A percentile compares a stretch with the other conserved stretches of the same genome.
Conservation (phyloP, 2,888 invertebrate species). For the Drosophila pegasa region DNA sequence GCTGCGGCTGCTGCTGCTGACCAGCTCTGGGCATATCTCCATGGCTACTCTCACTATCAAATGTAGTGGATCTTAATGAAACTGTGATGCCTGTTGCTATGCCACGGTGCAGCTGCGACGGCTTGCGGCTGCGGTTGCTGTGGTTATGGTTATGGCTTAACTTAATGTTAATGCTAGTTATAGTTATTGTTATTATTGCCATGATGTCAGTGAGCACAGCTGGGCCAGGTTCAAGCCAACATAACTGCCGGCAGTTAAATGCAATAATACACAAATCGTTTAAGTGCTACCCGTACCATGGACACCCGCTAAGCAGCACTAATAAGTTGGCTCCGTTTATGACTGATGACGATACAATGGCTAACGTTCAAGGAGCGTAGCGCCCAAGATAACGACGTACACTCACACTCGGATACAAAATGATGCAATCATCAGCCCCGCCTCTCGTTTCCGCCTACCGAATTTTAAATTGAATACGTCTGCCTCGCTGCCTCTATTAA, state of each 20-base stretch:
- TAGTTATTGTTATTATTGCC: constrained; percentile 23
- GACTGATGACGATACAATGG: constrained; percentile 39
- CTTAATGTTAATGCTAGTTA: constrained; percentile 20
- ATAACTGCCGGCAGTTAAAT: constrained; percentile 19
- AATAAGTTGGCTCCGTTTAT: constrained; percentile 35
- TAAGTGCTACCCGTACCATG: constrained; percentile 14
- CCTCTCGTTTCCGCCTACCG: not conserved
- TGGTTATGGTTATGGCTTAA: constrained; percentile 12
- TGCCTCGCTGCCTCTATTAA: constrained; percentile 29
- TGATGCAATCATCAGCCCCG: constrained; percentile 15
- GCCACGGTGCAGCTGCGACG: constrained; percentile 18
- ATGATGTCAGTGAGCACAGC: constrained; percentile 40
- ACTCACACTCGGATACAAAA: constrained; percentile 4
- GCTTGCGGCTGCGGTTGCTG: constrained; percentile 7
- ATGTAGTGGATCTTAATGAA: constrained; percentile 47
- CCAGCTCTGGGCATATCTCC: constrained; percentile 2
- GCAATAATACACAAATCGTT: constrained; percentile 21
- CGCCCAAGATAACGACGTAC: constrained; percentile 4
- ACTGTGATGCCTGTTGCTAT: constrained; percentile 31
- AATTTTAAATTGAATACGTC: constrained; percentile 15
- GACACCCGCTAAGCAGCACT: constrained; percentile 33
- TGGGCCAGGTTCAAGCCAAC: constrained; percentile 24
- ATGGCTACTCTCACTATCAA: constrained; percentile 10
- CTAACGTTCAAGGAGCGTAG: constrained; percentile 25
- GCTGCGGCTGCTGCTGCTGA: not conserved